Percentiles rank a stretch among this genome's conserved stretches.
phyloP scores from a whole-genome alignment of 2,797 vertebrate genomes.

The Huso huso region DNA sequence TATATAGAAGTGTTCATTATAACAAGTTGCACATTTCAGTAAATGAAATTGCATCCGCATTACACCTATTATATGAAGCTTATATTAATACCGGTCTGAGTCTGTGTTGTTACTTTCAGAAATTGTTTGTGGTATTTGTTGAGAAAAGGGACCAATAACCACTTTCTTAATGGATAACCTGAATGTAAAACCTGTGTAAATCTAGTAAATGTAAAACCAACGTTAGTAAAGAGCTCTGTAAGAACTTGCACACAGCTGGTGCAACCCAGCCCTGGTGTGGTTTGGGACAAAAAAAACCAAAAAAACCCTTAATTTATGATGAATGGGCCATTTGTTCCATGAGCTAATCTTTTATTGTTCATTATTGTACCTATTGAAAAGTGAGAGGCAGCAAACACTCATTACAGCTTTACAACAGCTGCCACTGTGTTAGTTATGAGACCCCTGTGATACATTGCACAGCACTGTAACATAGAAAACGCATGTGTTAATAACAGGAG shows the following conservation, averaged over 20 bases:
- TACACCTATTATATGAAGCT: no score
- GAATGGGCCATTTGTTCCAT: background rate
- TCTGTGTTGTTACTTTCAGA: no score
- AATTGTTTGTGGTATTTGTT: no score
- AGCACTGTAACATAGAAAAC: background rate
- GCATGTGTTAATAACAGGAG: background rate
- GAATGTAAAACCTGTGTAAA: no score
- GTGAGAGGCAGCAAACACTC: background rate
- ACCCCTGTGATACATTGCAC: background rate
- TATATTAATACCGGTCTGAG: no score
- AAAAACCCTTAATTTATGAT: background rate
- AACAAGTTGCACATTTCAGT: no score
- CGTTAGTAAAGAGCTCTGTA: background rate
- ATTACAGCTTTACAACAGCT: background rate
- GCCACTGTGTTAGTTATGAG: conserved; percentile 1
- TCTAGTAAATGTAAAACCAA: no score
- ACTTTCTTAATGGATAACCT: no score
- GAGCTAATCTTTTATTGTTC: background rate
- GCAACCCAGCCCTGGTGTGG: background rate
- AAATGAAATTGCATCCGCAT: no score
- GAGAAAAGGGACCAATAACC: no score
- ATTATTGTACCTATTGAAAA: background rate
- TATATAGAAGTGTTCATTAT: no score
- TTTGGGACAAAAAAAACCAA: background rate
- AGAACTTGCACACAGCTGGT: no score